A percentile compares a stretch with the other conserved stretches of the same genome.
Evolutionary conservation across 2,888 invertebrate species (phyloP).

Genomic region (Xestia rhomboidea): DNA sequence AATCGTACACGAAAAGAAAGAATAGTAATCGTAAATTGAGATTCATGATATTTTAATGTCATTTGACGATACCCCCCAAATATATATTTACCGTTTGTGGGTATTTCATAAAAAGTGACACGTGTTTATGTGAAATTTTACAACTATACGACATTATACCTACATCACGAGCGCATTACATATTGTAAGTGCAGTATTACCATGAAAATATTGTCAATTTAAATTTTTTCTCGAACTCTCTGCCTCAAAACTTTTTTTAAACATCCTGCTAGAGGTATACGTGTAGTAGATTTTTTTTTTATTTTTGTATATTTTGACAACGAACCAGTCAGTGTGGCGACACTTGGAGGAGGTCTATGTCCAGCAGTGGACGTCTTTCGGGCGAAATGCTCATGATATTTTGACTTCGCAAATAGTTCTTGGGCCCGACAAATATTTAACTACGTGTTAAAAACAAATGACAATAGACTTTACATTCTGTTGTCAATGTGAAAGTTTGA

Average conservation of each 20-base stretch:
- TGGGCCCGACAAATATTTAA: not conserved
- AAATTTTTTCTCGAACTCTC: constrained; percentile 26
- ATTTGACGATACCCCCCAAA: constrained; percentile 47
- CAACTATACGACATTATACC: constrained; percentile 29
- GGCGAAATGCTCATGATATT: not conserved
- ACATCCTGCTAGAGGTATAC: not conserved
- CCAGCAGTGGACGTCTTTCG: too few relatives aligned
- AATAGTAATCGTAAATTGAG: constrained; percentile 41
- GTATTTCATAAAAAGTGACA: constrained; percentile 59
- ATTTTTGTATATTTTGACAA: not conserved
- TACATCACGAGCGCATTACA: constrained; percentile 38
- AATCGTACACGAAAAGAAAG: constrained; percentile 57
- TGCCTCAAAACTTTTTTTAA: constrained; percentile 19
- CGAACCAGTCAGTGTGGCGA: too few relatives aligned
- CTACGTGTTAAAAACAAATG: not conserved
- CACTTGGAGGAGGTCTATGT: too few relatives aligned
- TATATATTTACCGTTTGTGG: constrained; percentile 62
- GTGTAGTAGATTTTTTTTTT: too few relatives aligned
- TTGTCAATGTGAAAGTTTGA: not conserved
- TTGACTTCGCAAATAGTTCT: not conserved
- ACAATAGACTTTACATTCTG: not conserved
- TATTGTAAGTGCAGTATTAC: constrained; percentile 43
- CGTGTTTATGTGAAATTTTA: constrained; percentile 63
- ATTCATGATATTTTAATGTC: constrained; percentile 64
- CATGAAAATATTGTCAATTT: constrained; percentile 22